These are phyloP conservation scores for Empidonax alnorum DNA, from an alignment of 2,113 vertebrate genomes.

Conservation along the genomic window DNA sequence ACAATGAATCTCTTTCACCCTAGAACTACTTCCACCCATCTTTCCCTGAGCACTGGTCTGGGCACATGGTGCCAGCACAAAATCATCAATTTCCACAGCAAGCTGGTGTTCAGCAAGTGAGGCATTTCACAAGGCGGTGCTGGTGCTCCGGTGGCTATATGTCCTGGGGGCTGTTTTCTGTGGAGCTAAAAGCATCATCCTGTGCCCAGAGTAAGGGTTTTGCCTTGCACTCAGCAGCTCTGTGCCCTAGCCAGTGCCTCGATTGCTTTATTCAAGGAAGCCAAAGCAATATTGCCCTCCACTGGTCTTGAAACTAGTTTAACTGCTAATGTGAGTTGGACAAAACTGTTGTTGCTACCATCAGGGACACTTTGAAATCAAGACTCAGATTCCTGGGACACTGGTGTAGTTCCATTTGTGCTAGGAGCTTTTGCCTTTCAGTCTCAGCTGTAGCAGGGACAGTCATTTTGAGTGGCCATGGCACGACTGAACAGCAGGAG, in stretches of 20 bases:
- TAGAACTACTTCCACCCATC: neutral
- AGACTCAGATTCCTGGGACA: neutral
- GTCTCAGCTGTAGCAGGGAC: neutral
- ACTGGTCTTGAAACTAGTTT: slow-evolving; percentile 62
- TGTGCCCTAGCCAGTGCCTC: neutral
- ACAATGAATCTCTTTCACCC: neutral
- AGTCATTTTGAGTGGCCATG: fast-evolving
- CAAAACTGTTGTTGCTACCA: neutral
- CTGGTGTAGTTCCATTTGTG: neutral
- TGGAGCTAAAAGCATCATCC: neutral
- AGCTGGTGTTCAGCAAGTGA: neutral
- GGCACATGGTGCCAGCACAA: neutral
- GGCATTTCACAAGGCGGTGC: neutral
- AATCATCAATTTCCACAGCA: neutral
- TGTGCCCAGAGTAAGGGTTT: neutral
- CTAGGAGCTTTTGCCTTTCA: neutral
- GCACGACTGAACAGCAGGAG: fast-evolving
- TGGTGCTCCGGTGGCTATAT: neutral
- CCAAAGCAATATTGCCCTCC: slow-evolving; percentile 67
- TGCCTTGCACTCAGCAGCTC: neutral
- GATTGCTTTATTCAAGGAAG: neutral
- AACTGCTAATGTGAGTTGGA: slow-evolving; percentile 39
- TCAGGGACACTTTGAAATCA: slow-evolving; percentile 14
- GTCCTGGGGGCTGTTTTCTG: neutral
- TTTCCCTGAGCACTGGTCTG: neutral